Evolutionary conservation across 2,797 vertebrate species (phyloP).

Genomic region (Peromyscus melanophrys): DNA sequence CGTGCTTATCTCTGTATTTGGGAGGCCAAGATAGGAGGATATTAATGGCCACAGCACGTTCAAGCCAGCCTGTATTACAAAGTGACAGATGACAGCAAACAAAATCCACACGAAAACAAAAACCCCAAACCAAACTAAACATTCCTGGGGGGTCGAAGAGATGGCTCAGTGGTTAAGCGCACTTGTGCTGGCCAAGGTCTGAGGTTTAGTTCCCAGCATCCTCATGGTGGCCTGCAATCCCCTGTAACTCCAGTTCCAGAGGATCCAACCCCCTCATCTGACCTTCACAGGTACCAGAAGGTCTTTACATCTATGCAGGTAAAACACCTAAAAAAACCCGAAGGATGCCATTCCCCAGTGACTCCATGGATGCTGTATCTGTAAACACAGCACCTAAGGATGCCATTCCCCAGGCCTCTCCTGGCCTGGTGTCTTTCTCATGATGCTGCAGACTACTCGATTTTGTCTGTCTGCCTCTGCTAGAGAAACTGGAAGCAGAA

Average conservation of each 20-base stretch:
- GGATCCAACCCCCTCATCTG: neutral
- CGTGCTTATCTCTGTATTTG: neutral
- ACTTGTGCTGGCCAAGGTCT: neutral
- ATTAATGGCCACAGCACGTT: neutral
- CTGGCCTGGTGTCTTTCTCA: neutral
- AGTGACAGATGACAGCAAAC: neutral
- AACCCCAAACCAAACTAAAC: neutral
- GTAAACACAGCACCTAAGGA: neutral
- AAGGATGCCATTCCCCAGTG: no score
- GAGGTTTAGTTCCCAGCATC: neutral
- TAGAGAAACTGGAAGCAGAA: neutral
- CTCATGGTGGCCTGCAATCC: no score
- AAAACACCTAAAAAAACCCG: neutral
- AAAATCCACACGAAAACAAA: neutral
- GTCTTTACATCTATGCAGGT: no score
- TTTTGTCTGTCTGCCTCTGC: constrained; percentile 26
- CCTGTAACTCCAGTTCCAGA: neutral
- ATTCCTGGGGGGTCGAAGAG: neutral
- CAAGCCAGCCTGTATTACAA: neutral
- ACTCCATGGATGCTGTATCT: no score
- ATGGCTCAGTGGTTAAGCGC: neutral
- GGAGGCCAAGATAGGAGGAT: neutral
- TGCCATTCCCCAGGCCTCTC: neutral
- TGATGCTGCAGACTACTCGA: neutral
- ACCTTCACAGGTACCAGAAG: neutral